Evolutionary conservation across 2,797 vertebrate species (phyloP), one percentile per base, ranked within the genome.

Genomic region (Dicrostonyx torquatus): DNA sequence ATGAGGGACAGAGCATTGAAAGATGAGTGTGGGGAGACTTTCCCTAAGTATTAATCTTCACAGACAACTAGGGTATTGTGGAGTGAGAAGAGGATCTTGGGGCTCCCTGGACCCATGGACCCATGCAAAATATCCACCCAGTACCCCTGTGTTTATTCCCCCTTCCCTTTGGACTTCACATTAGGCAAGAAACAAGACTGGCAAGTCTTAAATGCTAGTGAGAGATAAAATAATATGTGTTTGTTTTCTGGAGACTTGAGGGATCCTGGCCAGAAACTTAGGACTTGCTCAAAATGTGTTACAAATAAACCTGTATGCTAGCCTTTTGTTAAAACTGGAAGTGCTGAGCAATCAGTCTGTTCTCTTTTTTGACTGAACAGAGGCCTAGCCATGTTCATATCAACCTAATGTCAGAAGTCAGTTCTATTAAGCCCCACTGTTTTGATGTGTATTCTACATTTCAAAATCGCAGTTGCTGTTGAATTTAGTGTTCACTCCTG

Each of bases 251-350:
- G 26, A 48, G 37, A 92, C 5, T 31, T 37, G 6, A 55, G 29
- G 4, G 8, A 66, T 78, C 13, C 77, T 85, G 34, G 66, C 55
- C 34, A 95, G 82, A 89, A 50, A 60, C 20, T 70, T 75, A 60
- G 66, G 85, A 72, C 9, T 90, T 89, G 82, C 31, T 79, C 10
- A 89, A 76, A 91, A 76, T 92, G 79, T 53, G 24, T 92, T 89
- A 86, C 37, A 92, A 79, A 76, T 87, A 15, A 94, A 73, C 58
- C 66, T 80, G n/a, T 75, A 87, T 6, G 18, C 40, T 15, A 55
- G 15, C 20, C n/a, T 87, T 82, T 76, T 79, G 92, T 73, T 70
- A 45, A 76, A 93, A 43, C 9, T 72, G n/a, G 78, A 90, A 91
- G 72, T 62, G 58, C 20, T 78, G 48, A 77, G 22, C 66, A 93